phyloP scores from a whole-genome alignment of 2,113 vertebrate species.

The Egretta garzetta region DNA sequence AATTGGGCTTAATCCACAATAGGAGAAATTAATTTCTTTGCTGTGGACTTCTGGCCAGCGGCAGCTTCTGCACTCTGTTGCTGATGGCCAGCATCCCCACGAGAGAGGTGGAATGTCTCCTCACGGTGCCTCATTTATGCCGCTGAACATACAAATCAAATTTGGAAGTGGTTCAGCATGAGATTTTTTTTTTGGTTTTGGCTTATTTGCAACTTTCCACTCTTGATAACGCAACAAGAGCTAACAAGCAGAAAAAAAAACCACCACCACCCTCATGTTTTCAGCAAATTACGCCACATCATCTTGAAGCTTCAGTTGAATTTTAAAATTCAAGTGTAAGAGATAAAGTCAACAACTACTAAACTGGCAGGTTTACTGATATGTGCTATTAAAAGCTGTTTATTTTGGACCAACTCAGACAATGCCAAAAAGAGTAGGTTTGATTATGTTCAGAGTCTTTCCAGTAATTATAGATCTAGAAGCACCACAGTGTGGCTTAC shows the following conservation, averaged over 20 bases:
- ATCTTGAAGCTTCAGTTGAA: neutral
- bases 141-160: neutral
- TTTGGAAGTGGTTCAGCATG: neutral
- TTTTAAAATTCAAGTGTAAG: neutral
- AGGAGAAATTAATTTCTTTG: neutral
- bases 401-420: conserved; percentile 7
- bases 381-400: neutral
- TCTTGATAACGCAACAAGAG: neutral
- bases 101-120: neutral
- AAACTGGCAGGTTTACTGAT: neutral
- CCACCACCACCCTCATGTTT: neutral
- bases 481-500: neutral
- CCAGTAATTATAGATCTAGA: conserved; percentile 59
- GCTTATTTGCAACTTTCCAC: neutral
- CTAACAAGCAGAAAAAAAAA: neutral
- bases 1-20: neutral
- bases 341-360: neutral
- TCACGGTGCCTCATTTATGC: neutral
- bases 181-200: neutral
- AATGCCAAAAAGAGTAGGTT: neutral
- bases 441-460: conserved; percentile 46
- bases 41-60: neutral
- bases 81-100: neutral
- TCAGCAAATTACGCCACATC: neutral
- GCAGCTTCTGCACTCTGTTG: neutral